Percentiles rank a stretch among this genome's conserved stretches.
Conservation (phyloP, 2,888 invertebrate species). For the Euplagia quadripunctaria region DNA sequence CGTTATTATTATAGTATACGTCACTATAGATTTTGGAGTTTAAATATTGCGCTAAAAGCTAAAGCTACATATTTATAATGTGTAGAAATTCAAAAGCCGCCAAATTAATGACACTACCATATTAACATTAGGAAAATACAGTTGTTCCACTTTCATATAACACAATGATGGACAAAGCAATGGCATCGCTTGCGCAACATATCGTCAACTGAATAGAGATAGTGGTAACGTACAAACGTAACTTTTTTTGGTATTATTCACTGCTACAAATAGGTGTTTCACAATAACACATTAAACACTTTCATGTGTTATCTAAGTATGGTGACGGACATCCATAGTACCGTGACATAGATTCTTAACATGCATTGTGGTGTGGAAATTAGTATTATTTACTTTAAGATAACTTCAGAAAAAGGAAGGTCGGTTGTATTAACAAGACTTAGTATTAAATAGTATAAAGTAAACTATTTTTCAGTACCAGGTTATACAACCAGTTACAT, state of each 20-base stretch:
- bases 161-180: slow-evolving; percentile 64
- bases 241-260: slow-evolving; percentile 60
- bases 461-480: background rate
- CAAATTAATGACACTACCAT: slow-evolving; percentile 22
- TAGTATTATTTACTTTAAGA: slow-evolving; percentile 29
- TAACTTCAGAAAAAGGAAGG: background rate
- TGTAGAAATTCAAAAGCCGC: slow-evolving; percentile 13
- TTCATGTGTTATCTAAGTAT: slow-evolving; percentile 79
- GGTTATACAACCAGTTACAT: background rate
- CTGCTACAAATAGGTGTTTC: slow-evolving; percentile 64
- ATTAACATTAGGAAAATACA: slow-evolving; percentile 37
- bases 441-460: background rate
- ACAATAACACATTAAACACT: slow-evolving; percentile 74
- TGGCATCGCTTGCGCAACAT: slow-evolving; percentile 62
- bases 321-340: slow-evolving; percentile 66
- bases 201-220: slow-evolving; percentile 59
- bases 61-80: background rate
- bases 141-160: slow-evolving; percentile 53
- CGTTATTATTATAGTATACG: background rate
- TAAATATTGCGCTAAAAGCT: too few species aligned
- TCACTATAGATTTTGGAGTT: background rate
- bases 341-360: slow-evolving; percentile 65
- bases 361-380: slow-evolving; percentile 31
- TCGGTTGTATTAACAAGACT: background rate
- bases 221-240: slow-evolving; percentile 57